phyloP scores from a whole-genome alignment of 2,113 vertebrate species.

The Clarias gariepinus region DNA sequence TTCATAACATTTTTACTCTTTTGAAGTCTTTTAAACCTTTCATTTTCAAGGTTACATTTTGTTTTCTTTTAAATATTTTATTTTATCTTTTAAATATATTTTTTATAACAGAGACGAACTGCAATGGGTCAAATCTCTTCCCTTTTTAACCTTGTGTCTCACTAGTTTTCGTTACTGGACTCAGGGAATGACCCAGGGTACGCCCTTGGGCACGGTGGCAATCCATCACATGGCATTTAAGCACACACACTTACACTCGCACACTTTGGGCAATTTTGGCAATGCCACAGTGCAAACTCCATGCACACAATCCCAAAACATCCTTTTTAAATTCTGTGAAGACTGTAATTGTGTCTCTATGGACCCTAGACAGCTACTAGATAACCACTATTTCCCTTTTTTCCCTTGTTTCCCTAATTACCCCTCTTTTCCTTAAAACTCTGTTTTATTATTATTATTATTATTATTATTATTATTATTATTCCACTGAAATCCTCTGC shows the following conservation, averaged over 20 bases:
- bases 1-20: background rate
- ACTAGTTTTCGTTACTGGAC: no score
- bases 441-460: no score
- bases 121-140: no score
- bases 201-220: no score
- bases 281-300: no score
- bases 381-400: background rate
- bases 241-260: no score
- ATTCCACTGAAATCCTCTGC: background rate
- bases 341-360: background rate
- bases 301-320: no score
- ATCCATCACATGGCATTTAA: no score
- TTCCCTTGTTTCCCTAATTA: background rate
- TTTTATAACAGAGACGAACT: no score
- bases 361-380: background rate
- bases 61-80: background rate
- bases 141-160: no score
- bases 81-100: background rate
- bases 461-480: background rate
- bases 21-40: background rate
- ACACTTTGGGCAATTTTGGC: no score
- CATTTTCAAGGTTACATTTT: background rate
- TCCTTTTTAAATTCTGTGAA: background rate
- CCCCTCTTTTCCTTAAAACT: background rate
- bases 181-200: no score